Conservation (phyloP, 2,888 invertebrate species). For the Macrophya annulata region DNA sequence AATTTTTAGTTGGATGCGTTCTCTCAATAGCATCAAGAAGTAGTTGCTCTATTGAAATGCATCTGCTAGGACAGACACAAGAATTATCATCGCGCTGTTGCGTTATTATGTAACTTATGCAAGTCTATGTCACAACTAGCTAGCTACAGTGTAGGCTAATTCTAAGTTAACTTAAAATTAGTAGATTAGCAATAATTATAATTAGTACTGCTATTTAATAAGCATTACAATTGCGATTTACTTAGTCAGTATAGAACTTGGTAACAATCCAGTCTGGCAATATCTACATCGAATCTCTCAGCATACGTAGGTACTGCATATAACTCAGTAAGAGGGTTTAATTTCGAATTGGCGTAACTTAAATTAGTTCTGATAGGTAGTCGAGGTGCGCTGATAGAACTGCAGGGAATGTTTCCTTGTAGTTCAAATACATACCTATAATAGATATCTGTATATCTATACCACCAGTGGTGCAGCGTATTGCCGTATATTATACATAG, state of each 20-base stretch:
- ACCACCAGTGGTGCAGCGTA: not conserved
- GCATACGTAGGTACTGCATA: not conserved
- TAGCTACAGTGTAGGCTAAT: not conserved
- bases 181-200: slow-evolving; percentile 26
- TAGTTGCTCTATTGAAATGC: not conserved
- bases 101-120: not conserved
- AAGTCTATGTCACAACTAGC: not conserved
- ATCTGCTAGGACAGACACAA: not conserved
- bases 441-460: not conserved
- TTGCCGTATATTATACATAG: slow-evolving; percentile 29
- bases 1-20: not conserved
- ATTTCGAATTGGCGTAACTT: slow-evolving; percentile 53
- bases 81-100: not conserved
- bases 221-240: slow-evolving; percentile 32
- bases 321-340: slow-evolving; percentile 44
- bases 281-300: slow-evolving; percentile 21
- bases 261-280: slow-evolving; percentile 29
- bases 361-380: slow-evolving; percentile 51
- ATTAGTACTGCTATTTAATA: slow-evolving; percentile 7
- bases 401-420: slow-evolving; percentile 33
- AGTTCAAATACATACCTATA: slow-evolving; percentile 21
- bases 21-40: not conserved
- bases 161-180: not conserved
- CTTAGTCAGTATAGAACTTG: slow-evolving; percentile 17
- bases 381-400: slow-evolving; percentile 32